These are phyloP conservation scores for Melieria crassipennis DNA, from an alignment of 2,888 invertebrate genomes.

Conservation along the genomic window DNA sequence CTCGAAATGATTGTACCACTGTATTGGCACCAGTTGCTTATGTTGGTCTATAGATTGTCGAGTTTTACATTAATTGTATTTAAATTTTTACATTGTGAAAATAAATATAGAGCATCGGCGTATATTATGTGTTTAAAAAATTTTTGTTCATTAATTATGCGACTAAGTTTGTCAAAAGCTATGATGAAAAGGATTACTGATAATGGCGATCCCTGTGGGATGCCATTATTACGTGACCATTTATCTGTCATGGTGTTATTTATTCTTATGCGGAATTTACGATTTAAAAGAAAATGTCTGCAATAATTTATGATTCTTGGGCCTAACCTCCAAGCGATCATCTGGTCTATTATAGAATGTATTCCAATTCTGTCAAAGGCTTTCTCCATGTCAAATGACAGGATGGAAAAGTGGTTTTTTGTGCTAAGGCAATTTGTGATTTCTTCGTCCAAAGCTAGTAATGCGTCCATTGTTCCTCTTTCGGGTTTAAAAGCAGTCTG, in stretches of 20 bases:
- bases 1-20: no score
- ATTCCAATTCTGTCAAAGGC: conserved; percentile 33
- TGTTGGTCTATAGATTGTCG: no score
- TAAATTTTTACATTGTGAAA: no score
- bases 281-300: conserved; percentile 32
- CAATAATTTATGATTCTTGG: conserved; percentile 24
- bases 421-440: conserved; percentile 13
- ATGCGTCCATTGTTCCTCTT: conserved; percentile 20
- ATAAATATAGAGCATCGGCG: no score
- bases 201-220: conserved; percentile 34
- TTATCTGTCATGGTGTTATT: conserved; percentile 15
- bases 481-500: conserved; percentile 26
- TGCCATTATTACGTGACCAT: conserved; percentile 31
- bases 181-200: conserved; percentile 38
- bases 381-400: conserved; percentile 25
- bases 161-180: conserved; percentile 20
- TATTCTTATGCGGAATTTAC: conserved; percentile 30
- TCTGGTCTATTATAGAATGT: conserved; percentile 23
- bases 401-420: conserved; percentile 28
- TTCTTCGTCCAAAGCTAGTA: conserved; percentile 22
- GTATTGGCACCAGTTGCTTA: no score
- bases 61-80: no score
- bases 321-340: conserved; percentile 26
- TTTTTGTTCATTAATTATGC: no score
- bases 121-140: no score